phyloP scores from a whole-genome alignment of 1,140 invertebrate species.

The Drosophila ironensis region DNA sequence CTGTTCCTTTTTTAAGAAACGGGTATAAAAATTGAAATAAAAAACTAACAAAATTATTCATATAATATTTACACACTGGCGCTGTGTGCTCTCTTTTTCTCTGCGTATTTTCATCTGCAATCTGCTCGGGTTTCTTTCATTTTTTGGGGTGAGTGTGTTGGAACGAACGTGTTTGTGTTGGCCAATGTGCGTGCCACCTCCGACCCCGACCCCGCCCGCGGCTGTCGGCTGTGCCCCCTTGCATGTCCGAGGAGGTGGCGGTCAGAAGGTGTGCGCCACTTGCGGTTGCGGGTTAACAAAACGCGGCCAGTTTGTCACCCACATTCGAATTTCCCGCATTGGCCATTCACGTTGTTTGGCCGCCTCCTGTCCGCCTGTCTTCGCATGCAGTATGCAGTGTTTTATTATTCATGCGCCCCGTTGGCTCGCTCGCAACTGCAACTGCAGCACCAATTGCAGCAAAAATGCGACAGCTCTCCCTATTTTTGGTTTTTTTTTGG shows the following conservation, averaged over 20 bases:
- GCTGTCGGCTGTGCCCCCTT: background rate
- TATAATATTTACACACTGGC: constrained; percentile 20
- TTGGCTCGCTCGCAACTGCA: constrained; percentile 16
- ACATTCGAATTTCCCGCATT: constrained; percentile 13
- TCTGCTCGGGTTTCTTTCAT: background rate
- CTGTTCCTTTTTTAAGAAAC: no score
- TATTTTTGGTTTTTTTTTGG: constrained; percentile 10
- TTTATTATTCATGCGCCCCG: constrained; percentile 24
- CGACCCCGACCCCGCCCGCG: constrained; percentile 4
- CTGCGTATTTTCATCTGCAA: constrained; percentile 7
- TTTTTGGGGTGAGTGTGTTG: background rate
- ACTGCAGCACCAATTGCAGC: constrained; percentile 27
- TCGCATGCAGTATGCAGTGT: no score
- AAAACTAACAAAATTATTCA: constrained; percentile 36
- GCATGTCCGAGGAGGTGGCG: background rate
- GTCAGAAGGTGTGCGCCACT: background rate
- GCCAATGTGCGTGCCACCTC: constrained; percentile 37
- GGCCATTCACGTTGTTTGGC: constrained; percentile 28
- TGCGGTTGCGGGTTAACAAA: constrained; percentile 3
- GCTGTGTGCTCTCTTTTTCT: background rate
- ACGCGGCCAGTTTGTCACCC: constrained; percentile 39
- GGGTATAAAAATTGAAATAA: no score
- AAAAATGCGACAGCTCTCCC: constrained; percentile 16
- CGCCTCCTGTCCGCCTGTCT: background rate
- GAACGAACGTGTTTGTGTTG: constrained; percentile 28